phyloP scores from a whole-genome alignment of 2,888 invertebrate genomes.

The Chydorus sphaericus region DNA sequence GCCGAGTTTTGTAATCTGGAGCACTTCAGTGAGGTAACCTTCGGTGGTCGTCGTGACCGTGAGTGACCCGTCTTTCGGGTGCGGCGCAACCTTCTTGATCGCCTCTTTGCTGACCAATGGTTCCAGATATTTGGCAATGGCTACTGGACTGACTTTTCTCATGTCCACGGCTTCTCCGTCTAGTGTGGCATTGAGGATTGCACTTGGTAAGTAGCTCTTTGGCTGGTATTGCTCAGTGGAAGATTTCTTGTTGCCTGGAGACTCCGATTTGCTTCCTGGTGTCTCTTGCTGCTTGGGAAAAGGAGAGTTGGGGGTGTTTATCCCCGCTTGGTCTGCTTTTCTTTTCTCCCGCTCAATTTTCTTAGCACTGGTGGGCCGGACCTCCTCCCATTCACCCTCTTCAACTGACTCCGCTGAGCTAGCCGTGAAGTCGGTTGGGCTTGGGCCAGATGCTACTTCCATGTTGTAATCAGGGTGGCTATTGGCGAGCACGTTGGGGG shows the following conservation, averaged over 20 bases:
- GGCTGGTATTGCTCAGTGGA: too few relatives aligned
- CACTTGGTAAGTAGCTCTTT: too few relatives aligned
- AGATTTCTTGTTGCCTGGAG: background rate
- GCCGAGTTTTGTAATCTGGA: background rate
- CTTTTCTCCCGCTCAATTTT: too few relatives aligned
- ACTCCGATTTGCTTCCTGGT: background rate
- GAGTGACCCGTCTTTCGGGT: background rate
- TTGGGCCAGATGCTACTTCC: too few relatives aligned
- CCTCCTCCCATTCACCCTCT: background rate
- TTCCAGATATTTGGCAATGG: background rate
- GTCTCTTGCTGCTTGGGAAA: background rate
- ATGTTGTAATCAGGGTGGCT: background rate
- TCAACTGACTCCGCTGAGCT: too few relatives aligned
- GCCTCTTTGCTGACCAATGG: background rate
- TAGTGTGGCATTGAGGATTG: too few relatives aligned
- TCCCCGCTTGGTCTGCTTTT: background rate
- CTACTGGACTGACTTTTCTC: background rate
- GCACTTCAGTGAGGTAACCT: background rate
- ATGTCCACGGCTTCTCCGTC: background rate
- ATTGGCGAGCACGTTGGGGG: background rate
- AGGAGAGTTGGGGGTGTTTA: background rate
- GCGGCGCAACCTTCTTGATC: background rate
- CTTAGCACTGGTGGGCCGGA: too few relatives aligned
- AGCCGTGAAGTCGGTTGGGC: too few relatives aligned
- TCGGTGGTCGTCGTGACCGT: background rate